These are phyloP conservation scores for Drosophila sechellia DNA, from an alignment of 1,140 invertebrate species.

Conservation along the genomic window DNA sequence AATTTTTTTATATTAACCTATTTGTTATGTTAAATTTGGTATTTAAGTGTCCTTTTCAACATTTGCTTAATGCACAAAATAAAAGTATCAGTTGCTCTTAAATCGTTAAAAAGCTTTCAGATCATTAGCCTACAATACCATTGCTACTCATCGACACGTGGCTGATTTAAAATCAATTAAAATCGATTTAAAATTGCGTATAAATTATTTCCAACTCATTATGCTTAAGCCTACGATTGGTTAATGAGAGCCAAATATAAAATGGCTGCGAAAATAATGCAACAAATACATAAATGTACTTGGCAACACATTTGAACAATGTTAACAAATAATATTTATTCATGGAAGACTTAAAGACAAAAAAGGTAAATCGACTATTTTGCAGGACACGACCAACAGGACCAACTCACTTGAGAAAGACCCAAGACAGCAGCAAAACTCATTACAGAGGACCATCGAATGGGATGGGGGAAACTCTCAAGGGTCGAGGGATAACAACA, in stretches of 20 bases:
- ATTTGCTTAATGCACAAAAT: no score
- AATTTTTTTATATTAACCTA: no score
- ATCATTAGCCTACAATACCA: neutral
- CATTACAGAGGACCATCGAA: conserved; percentile 35
- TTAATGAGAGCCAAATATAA: conserved; percentile 45
- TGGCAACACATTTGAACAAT: conserved; percentile 26
- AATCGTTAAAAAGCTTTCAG: neutral
- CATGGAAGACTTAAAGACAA: neutral
- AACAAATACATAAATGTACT: conserved; percentile 21
- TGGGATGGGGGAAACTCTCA: neutral
- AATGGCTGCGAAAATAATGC: neutral
- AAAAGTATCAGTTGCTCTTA: neutral
- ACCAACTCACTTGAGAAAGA: conserved; percentile 41
- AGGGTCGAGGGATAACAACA: conserved; percentile 4
- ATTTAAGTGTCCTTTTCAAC: no score
- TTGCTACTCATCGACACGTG: conserved; percentile 24
- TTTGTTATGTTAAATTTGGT: no score
- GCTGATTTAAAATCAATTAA: conserved; percentile 58
- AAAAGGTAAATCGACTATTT: conserved; percentile 17
- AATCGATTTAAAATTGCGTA: conserved; percentile 46
- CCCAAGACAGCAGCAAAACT: conserved; percentile 47
- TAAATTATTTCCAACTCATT: conserved; percentile 52
- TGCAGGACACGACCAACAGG: conserved; percentile 1
- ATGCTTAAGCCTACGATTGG: conserved; percentile 39
- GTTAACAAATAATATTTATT: conserved; percentile 7